Percentiles rank a stretch among this genome's conserved stretches.
Conservation (phyloP, 2,888 invertebrate species). For the Phoenoteleia sp. region DNA sequence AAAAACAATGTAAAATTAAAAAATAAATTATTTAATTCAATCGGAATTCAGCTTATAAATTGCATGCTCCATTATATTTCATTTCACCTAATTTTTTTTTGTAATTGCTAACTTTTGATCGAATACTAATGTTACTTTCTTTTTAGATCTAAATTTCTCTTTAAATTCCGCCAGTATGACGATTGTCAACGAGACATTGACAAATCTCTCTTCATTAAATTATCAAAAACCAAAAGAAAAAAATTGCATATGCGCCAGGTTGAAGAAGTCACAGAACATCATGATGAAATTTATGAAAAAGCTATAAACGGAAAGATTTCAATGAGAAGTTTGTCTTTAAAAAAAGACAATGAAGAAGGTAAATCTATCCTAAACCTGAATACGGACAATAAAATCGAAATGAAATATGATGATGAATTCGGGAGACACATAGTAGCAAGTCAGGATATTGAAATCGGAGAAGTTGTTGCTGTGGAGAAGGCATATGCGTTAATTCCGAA, state of each 20-base stretch:
- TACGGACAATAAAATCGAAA: constrained; percentile 67
- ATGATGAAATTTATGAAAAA: constrained; percentile 34
- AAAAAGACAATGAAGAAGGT: background rate
- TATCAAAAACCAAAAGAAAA: constrained; percentile 30
- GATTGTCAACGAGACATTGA: constrained; percentile 49
- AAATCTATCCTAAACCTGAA: background rate
- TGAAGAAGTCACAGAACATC: constrained; percentile 10
- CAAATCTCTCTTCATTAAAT: constrained; percentile 31
- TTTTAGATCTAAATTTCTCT: constrained; percentile 44
- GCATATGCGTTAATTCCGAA: constrained; percentile 90
- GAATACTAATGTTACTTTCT: too few species aligned
- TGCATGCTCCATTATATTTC: too few species aligned
- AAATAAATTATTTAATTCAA: too few species aligned
- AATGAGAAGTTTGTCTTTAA: background rate
- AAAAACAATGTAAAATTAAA: too few species aligned
- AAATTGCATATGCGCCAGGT: constrained; percentile 21
- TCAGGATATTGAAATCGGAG: constrained; percentile 91
- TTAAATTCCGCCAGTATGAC: constrained; percentile 22
- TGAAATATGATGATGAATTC: constrained; percentile 88
- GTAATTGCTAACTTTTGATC: too few species aligned
- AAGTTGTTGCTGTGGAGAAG: constrained; percentile 92
- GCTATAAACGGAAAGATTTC: background rate
- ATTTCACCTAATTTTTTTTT: too few species aligned
- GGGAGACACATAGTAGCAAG: constrained; percentile 92
- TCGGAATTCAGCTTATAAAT: too few species aligned